Evolutionary conservation across 2,113 vertebrate species (phyloP), one percentile per base, ranked within the genome.

Genomic region (Phrynosoma platyrhinos): DNA sequence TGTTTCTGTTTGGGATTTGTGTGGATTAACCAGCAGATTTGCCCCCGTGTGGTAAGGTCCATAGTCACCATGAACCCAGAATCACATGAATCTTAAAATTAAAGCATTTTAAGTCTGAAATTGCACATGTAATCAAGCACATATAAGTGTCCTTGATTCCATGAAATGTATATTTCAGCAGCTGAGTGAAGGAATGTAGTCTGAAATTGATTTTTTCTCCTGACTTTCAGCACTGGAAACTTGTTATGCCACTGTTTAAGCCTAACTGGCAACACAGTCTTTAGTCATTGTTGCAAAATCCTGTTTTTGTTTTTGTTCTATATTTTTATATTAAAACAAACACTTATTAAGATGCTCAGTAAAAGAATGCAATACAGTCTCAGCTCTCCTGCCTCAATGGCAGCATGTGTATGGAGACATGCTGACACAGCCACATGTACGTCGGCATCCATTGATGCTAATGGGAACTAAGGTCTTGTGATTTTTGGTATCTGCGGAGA

Each of bases 321-420:
- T 78, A 52, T 79, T 47, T 10, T 76, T 85, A 32, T 18, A 23
- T 20, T 69, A 69, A 58, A 13, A 3, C 66, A 40, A 78, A 10
- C 47, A 90, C 84, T 0, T 78, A 30, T 6, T 20, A 72, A 79
- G 76, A 90, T 92, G 92, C 32, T 30, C 87, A 87, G 47, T 52
- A 14, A 68, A 87, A 91, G 7, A 72, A 84, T 10, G 1, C 0
- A 88, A 68, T 1, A 36, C 36, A n/a, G n/a, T n/a, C n/a, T n/a
- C n/a, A n/a, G n/a, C n/a, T n/a, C n/a, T n/a, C n/a, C n/a, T n/a
- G n/a, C n/a, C n/a, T n/a, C n/a, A n/a, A n/a, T n/a, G n/a, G n/a
- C n/a, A n/a, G n/a, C n/a, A n/a, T n/a, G n/a, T n/a, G n/a, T n/a
- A n/a, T 36, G 36, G 36, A 36, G 36, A 36, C 36, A 36, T 36